Evolutionary conservation across 2,888 invertebrate genomes (phyloP).

Genomic region (Zygothrica quintamaculata): DNA sequence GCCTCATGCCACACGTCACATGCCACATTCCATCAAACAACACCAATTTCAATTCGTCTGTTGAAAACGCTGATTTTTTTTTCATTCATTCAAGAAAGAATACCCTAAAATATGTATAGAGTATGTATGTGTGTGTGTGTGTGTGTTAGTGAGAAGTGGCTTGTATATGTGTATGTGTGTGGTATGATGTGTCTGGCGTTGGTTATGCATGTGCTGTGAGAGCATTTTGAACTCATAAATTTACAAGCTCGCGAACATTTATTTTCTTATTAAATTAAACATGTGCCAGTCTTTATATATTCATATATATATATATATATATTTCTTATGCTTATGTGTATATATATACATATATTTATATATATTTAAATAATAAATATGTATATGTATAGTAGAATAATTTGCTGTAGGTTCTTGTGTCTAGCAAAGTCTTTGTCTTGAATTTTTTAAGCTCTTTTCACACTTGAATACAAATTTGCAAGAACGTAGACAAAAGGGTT

Average conservation of each 20-base stretch:
- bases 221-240: slow-evolving; percentile 76
- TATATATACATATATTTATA: slow-evolving; percentile 17
- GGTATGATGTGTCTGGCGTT: slow-evolving; percentile 39
- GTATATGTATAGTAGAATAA: slow-evolving; percentile 66
- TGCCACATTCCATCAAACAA: slow-evolving; percentile 21
- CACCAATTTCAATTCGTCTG: slow-evolving; percentile 7
- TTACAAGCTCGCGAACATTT: slow-evolving; percentile 82
- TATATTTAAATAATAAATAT: slow-evolving; percentile 18
- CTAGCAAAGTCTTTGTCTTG: slow-evolving; percentile 64
- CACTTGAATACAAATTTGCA: slow-evolving; percentile 77
- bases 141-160: background rate
- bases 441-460: slow-evolving; percentile 68
- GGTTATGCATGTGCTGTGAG: slow-evolving; percentile 68
- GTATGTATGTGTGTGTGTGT: slow-evolving; percentile 9
- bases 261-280: slow-evolving; percentile 82
- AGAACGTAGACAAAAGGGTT: slow-evolving; percentile 49
- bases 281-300: slow-evolving; percentile 63
- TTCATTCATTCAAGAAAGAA: slow-evolving; percentile 37
- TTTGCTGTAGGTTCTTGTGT: slow-evolving; percentile 57
- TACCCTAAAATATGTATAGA: slow-evolving; percentile 50
- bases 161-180: background rate
- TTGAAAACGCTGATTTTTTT: slow-evolving; percentile 37
- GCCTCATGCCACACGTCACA: background rate
- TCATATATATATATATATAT: slow-evolving; percentile 18
- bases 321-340: no score